Evolutionary conservation across 2,888 invertebrate species (phyloP).

Genomic region (Maniola hyperantus): DNA sequence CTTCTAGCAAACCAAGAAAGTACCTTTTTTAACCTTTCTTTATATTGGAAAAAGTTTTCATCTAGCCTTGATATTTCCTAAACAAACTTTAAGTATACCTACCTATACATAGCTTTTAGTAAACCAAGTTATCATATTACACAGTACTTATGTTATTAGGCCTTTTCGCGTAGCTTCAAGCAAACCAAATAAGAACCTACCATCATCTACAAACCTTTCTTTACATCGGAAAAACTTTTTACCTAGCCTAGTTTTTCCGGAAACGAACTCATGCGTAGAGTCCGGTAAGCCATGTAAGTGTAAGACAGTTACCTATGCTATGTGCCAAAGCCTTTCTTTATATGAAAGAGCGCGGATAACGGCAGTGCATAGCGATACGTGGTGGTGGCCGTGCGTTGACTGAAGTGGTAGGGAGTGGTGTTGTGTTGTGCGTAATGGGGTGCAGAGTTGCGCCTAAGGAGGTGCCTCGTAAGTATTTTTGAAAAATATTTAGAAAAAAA

Average conservation of each 20-base stretch:
- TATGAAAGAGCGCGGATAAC: slow-evolving; percentile 16
- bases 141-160: neutral
- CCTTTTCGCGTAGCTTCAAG: slow-evolving; percentile 1
- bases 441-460: slow-evolving; percentile 36
- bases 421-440: slow-evolving; percentile 28
- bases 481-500: neutral
- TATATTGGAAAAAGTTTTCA: too few species aligned
- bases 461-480: slow-evolving; percentile 27
- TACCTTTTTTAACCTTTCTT: neutral
- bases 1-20: neutral
- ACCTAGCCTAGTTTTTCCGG: neutral
- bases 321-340: slow-evolving; percentile 26
- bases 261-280: neutral
- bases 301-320: slow-evolving; percentile 3
- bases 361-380: slow-evolving; percentile 26
- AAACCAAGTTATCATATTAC: too few species aligned
- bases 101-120: too few species aligned
- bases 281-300: neutral
- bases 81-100: too few species aligned
- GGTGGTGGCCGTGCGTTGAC: slow-evolving; percentile 24
- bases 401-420: slow-evolving; percentile 16
- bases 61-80: too few species aligned
- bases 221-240: neutral
- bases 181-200: neutral
- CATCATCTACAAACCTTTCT: neutral